Evolutionary conservation across 2,888 invertebrate species (phyloP).

Genomic region (Stratiomys singularior): DNA sequence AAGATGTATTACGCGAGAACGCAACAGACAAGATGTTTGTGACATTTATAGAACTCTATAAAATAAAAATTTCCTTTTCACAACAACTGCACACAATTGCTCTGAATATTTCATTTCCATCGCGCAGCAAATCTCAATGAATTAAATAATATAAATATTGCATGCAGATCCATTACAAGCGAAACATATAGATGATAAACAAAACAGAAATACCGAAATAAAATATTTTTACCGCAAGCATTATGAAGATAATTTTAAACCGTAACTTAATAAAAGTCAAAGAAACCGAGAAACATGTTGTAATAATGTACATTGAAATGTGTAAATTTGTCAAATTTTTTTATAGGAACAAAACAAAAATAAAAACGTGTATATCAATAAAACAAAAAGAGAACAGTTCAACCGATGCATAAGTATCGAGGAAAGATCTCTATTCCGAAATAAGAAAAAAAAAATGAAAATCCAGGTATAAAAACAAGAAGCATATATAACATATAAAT

Average conservation of each 20-base stretch:
- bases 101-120: too few species aligned
- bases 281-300: slow-evolving; percentile 13
- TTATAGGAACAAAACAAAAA: slow-evolving; percentile 19
- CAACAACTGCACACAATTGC: too few species aligned
- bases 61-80: not conserved
- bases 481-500: not conserved
- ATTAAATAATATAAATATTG: too few species aligned
- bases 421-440: not conserved
- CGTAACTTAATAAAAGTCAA: not conserved
- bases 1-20: too few species aligned
- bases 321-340: slow-evolving; percentile 44
- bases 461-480: not conserved
- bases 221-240: not conserved
- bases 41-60: not conserved
- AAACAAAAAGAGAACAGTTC: not conserved
- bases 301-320: slow-evolving; percentile 40
- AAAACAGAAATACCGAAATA: too few species aligned
- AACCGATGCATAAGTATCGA: not conserved
- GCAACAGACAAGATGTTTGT: not conserved
- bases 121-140: too few species aligned
- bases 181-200: too few species aligned
- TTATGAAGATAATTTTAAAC: not conserved
- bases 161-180: too few species aligned
- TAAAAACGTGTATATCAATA: slow-evolving; percentile 30
- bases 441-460: not conserved